Evolutionary conservation across 2,797 vertebrate genomes (phyloP).

Genomic region (Agapornis canus): DNA sequence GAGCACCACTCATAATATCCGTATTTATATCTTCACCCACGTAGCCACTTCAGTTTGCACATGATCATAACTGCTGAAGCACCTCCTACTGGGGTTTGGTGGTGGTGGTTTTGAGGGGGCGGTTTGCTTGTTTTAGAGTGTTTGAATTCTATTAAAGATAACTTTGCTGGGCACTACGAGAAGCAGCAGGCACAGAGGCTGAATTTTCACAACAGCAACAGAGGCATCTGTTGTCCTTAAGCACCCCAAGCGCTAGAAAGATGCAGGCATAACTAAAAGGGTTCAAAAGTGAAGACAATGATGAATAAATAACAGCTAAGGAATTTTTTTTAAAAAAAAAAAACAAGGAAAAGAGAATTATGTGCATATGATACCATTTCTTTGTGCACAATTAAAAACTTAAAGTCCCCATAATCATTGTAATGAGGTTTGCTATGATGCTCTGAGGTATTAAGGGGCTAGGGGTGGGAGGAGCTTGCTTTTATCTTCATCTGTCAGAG

Average conservation of each 20-base stretch:
- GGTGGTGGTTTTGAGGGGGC: neutral
- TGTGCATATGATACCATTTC: neutral
- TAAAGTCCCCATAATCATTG: neutral
- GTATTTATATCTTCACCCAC: neutral
- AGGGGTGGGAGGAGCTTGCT: rapidly evolving
- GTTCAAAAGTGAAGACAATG: neutral
- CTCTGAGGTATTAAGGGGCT: neutral
- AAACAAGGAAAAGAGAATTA: neutral
- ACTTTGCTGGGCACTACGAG: neutral
- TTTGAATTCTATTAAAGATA: neutral
- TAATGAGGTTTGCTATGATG: neutral
- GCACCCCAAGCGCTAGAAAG: neutral
- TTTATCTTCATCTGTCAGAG: neutral
- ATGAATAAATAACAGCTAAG: neutral
- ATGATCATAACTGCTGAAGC: neutral
- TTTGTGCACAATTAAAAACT: neutral
- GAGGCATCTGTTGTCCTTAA: neutral
- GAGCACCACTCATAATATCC: neutral
- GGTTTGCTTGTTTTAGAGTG: neutral
- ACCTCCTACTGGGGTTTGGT: rapidly evolving
- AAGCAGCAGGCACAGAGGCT: neutral
- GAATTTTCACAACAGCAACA: neutral
- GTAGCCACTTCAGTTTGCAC: neutral
- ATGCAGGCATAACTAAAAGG: neutral
- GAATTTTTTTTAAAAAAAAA: neutral